Evolutionary conservation across 2,888 invertebrate species (phyloP).

Genomic region (Agrotis puta): DNA sequence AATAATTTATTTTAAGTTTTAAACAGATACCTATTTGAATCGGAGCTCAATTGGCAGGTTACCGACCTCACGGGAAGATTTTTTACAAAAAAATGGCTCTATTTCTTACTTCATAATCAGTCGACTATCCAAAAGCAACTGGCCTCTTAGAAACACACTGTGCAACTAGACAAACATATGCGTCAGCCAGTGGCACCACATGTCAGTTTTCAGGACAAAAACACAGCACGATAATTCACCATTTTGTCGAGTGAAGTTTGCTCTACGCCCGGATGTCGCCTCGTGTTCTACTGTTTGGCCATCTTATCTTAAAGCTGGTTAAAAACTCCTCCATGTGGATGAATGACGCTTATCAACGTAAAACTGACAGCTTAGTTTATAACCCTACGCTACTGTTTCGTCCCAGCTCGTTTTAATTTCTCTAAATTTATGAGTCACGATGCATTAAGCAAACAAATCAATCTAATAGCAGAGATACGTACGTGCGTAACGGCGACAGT

Average conservation of each 20-base stretch:
- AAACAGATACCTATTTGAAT: background rate
- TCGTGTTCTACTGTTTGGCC: slow-evolving; percentile 74
- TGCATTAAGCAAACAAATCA: slow-evolving; percentile 60
- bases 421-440: slow-evolving; percentile 62
- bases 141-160: slow-evolving; percentile 43
- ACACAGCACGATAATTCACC: slow-evolving; percentile 65
- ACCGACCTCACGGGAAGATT: slow-evolving; percentile 17
- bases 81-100: slow-evolving; percentile 26
- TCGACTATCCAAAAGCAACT: slow-evolving; percentile 32
- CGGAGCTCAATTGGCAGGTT: background rate
- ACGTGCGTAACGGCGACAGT: slow-evolving; percentile 70
- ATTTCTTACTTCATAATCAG: slow-evolving; percentile 25
- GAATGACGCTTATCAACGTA: slow-evolving; percentile 84
- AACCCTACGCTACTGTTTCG: slow-evolving; percentile 80
- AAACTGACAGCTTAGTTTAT: slow-evolving; percentile 80
- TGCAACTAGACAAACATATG: slow-evolving; percentile 67
- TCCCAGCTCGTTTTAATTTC: slow-evolving; percentile 63
- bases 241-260: slow-evolving; percentile 72
- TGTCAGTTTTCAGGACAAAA: slow-evolving; percentile 70
- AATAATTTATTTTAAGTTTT: slow-evolving; percentile 11
- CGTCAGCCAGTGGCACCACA: slow-evolving; percentile 71
- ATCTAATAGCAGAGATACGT: slow-evolving; percentile 48
- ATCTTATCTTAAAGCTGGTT: slow-evolving; percentile 80
- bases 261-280: slow-evolving; percentile 83
- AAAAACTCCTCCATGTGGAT: slow-evolving; percentile 69